Evolutionary conservation across 2,113 vertebrate genomes (phyloP), one percentile per base, ranked within the genome.

Genomic region (Daubentonia madagascariensis): DNA sequence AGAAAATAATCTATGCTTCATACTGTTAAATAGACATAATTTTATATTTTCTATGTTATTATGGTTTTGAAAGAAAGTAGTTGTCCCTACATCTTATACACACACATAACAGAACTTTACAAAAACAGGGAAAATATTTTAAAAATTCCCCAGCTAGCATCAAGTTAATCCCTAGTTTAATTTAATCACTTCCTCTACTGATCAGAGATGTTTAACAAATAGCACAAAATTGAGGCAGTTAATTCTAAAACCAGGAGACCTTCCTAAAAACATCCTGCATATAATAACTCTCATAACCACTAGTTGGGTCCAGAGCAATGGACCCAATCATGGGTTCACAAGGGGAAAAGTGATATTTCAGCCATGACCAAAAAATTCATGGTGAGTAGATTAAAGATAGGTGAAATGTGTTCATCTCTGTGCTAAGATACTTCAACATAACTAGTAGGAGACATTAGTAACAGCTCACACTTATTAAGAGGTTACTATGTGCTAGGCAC

Each of bases 131-230:
- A 92, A 96, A 73, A 48, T 50, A 80, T 50, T 52, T 43, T 83
- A 95, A 68, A 79, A 95, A 91, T 79, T 94, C n/a, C 40, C 10
- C 67, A 85, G 22, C 40, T n/a, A 68, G 40, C 6, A 68, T 57
- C 28, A 85, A 94, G 65, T 88, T 93, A 80, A 87, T 45, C 14
- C 40, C 40, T 83, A 65, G 23, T 95, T 98, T 79, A 54, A 63
- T 80, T 89, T 94, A 91, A 90, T 91, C 37, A 89, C n/a, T 70
- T 88, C 32, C 25, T 93, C 35, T 78, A 89, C 43, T 94, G 57
- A 73, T 76, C 35, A 91, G 86, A 94, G 70, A 94, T 81, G 8
- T 73, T 91, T 96, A 72, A 96, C n/a, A 96, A 93, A 63, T 8
- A 91, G 35, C 2, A 14, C 13, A 23, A 23, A 94, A 80, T 80